These are phyloP conservation scores for Diarsia brunnea DNA, from an alignment of 2,888 invertebrate species.

Conservation along the genomic window DNA sequence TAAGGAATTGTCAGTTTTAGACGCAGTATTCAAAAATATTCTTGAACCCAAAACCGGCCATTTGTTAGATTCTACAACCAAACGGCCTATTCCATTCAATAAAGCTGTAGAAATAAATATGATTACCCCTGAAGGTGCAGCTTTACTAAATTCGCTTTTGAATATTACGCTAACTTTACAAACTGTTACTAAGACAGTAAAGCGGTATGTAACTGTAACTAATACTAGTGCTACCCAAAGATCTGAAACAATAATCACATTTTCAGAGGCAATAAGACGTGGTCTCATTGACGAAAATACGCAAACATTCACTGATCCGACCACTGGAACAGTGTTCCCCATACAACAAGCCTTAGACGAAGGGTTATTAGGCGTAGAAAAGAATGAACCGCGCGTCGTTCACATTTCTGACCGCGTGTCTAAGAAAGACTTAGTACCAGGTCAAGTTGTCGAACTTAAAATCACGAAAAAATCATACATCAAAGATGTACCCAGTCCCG, in stretches of 20 bases:
- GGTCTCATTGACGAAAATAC: constrained; percentile 95
- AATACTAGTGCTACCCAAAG: constrained; percentile 91
- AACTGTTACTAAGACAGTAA: constrained; percentile 96
- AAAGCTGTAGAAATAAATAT: constrained; percentile 96
- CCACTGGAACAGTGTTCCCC: constrained; percentile 93
- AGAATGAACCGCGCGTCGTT: constrained; percentile 85
- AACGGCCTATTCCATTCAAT: constrained; percentile 94
- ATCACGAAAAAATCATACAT: constrained; percentile 89
- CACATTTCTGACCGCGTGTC: constrained; percentile 83
- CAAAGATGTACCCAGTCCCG: constrained; percentile 86
- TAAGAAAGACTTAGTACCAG: constrained; percentile 85
- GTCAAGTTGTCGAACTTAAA: constrained; percentile 88
- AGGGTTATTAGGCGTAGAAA: constrained; percentile 92
- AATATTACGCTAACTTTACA: constrained; percentile 97
- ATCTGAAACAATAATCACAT: constrained; percentile 92
- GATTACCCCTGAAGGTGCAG: constrained; percentile 96
- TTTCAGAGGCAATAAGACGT: constrained; percentile 94
- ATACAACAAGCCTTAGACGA: constrained; percentile 95
- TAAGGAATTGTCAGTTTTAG: constrained; percentile 95
- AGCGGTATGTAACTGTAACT: constrained; percentile 95
- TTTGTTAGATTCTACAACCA: constrained; percentile 94
- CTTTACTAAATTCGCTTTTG: constrained; percentile 95
- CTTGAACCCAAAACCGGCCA: constrained; percentile 97
- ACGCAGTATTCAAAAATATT: constrained; percentile 96
- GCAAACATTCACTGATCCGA: constrained; percentile 94